Base-by-base conservation (phyloP, 1,140 invertebrate species). In the Caenorhabditis inopinata region DNA sequence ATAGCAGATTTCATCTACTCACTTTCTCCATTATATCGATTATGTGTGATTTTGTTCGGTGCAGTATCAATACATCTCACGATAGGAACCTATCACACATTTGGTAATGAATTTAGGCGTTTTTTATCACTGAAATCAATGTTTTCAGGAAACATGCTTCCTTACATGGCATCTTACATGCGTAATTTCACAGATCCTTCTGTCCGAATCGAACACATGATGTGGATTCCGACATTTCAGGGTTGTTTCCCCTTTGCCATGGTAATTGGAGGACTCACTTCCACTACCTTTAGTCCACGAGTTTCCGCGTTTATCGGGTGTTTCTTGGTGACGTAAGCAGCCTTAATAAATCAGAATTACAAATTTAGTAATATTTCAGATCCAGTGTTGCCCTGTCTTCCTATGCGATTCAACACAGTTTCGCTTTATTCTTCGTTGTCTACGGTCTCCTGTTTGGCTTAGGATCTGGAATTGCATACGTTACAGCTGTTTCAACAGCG, bases 111-210 rank as follows among this genome's bases (percentile, higher is more conserved):
- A 14, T 47, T 47, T 16, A 47, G 18, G 18, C 46, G 18, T 11
- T 27, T 21, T 23, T 23, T 53, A 11, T 53, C n/a, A 53, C 25
- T 53, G 49, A 53, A 21, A 53, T 29, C 9, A 18, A 78, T 53
- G n/a, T n/a, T 46, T 84, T 49, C 42, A 86, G 85, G 86, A 3
- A 87, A 87, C 48, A 88, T 88, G 85, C 79, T 87, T 18, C 87
- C 87, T 11, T 88, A 88, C 42, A 88, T 88, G 86, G 86, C 86
- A 9, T 87, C 86, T n/a, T 88, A 88, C 38, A 87, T 88, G 86
- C 83, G 85, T 14, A 87, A 88, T 77, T 83, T 83, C 77, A 88
- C 86, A 18, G 85, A 88, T 81, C 77, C 78, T 7, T 74, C 32
- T 23, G 74, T 87, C 18, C 77, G 78, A 49, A 38, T 87, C 14